phyloP scores from a whole-genome alignment of 1,140 invertebrate genomes.

The Aporrectodea caliginosa region DNA sequence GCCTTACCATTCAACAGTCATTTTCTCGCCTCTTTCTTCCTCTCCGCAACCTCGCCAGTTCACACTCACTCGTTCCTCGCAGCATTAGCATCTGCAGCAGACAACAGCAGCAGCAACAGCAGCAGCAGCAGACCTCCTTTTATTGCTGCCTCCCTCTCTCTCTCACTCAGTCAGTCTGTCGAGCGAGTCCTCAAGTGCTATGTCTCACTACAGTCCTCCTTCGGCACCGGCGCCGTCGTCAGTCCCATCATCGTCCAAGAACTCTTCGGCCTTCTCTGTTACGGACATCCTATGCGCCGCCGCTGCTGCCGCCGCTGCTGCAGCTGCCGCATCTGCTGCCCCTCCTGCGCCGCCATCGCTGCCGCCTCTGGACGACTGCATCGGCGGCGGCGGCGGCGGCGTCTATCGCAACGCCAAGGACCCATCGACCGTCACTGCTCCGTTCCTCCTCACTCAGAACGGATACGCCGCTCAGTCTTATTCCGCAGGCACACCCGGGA shows the following conservation, averaged over 20 bases:
- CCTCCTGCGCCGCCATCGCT: neutral
- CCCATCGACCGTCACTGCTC: neutral
- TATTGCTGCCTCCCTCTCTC: neutral
- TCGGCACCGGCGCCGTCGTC: too few species aligned
- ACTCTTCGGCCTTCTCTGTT: neutral
- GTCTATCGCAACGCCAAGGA: neutral
- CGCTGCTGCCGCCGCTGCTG: too few species aligned
- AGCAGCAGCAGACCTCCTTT: neutral
- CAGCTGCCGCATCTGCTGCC: neutral
- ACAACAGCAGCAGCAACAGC: neutral
- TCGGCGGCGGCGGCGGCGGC: neutral
- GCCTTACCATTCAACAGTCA: neutral
- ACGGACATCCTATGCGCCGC: neutral
- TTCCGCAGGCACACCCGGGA: neutral
- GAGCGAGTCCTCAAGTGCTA: neutral
- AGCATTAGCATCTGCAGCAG: too few species aligned
- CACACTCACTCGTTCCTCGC: too few species aligned
- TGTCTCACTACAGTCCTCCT: neutral
- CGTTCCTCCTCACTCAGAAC: neutral
- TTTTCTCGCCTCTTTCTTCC: too few species aligned
- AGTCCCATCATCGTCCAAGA: neutral
- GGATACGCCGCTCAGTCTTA: neutral
- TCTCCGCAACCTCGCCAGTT: too few species aligned
- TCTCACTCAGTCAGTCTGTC: neutral
- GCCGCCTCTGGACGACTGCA: neutral